These are phyloP conservation scores for Gavialis gangeticus DNA, from an alignment of 2,113 vertebrate genomes.

Conservation along the genomic window DNA sequence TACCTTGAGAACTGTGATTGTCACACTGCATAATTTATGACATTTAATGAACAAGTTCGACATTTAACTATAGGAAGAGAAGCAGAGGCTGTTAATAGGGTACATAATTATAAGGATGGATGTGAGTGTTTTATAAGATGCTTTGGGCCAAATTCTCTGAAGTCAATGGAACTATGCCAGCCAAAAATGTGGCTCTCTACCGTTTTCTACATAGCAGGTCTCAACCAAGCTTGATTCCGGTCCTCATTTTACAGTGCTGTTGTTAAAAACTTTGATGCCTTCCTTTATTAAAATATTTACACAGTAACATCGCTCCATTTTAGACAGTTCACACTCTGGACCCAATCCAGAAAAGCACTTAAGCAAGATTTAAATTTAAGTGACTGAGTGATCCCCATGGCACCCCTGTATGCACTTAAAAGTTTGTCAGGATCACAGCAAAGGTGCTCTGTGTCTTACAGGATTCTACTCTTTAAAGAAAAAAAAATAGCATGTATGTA, in stretches of 20 bases:
- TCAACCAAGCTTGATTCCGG: constrained; percentile 24
- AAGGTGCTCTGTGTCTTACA: neutral
- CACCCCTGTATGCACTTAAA: neutral
- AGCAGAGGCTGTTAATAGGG: neutral
- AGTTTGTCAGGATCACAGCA: neutral
- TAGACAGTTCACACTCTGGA: neutral
- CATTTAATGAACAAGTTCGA: neutral
- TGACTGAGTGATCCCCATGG: neutral
- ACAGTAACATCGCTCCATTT: neutral
- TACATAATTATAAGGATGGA: neutral
- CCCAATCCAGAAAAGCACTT: neutral
- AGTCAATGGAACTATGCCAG: neutral
- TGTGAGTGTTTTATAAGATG: constrained; percentile 31
- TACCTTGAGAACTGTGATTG: neutral
- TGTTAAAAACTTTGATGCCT: neutral
- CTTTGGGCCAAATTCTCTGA: neutral
- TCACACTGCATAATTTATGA: neutral
- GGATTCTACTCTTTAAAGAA: neutral
- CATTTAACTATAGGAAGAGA: neutral
- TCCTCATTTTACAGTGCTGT: neutral
- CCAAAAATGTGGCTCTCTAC: constrained; percentile 30
- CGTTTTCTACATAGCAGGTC: neutral
- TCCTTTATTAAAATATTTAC: neutral
- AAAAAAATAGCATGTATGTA: neutral
- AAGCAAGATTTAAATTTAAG: neutral